Base-by-base conservation (phyloP, 2,113 vertebrate genomes). In the Rhinolophus ferrumequinum region DNA sequence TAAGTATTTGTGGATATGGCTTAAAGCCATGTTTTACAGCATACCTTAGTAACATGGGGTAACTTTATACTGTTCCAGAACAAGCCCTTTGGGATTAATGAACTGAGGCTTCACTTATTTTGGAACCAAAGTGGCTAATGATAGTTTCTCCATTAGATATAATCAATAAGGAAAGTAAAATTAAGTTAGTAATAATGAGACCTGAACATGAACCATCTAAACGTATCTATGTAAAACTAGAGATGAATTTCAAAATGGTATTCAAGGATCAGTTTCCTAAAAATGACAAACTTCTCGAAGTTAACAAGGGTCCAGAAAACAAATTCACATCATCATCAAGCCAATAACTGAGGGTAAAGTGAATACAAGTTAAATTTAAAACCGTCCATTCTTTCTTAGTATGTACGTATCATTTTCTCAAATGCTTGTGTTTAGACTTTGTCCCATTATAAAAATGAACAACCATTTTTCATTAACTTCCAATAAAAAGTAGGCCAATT, bases 141-240 rank as follows among this genome's bases (percentile, higher is more conserved):
- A 90, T 38, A 97, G 90, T 96, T 96, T 19, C 0, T 96, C 96
- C 97, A 98, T 98, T 98, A 98, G 47, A 28, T 12, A 33, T 88
- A 94, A 98, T 98, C 98, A 98, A 97, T 98, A 98, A 92, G 77
- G 93, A 95, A 98, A 98, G 90, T 62, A 98, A 0, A 4, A 97
- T 95, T 91, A 98, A 98, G 89, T 84, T 98, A 97, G 96, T 97
- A 98, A 98, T 97, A 98, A 97, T 90, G 92, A 96, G 94, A 94
- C 90, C 94, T 97, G 94, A 97, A 98, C 93, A 97, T 50, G 52
- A 75, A 94, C 30, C 87, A 96, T 86, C 93, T 97, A 94, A 98
- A 93, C 69, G 64, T 93, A 98, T 72, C 95, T 97, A 93, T 84
- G 77, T 76, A 22, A 96, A 97, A 97, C 89, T 64, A 96, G 80